Base-by-base conservation (phyloP, 2,797 vertebrate genomes). In the Arnoldichthys spilopterus region DNA sequence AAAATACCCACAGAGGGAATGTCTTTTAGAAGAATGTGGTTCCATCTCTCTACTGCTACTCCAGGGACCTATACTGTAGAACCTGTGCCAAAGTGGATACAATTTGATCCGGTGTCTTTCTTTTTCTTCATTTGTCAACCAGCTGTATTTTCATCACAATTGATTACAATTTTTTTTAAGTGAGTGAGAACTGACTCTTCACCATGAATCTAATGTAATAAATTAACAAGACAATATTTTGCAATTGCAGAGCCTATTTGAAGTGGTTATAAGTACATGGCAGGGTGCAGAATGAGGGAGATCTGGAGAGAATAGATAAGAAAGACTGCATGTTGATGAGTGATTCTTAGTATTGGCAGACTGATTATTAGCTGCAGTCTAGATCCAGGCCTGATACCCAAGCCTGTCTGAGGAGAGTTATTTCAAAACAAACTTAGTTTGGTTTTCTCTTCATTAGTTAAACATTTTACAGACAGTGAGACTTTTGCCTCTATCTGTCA, bases 301-400 rank as follows among this genome's bases (percentile, higher is more conserved):
- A 74, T 77, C 77, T 83, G 82, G 51, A 49, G 53, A 71, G 58
- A 20, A 26, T 4, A 67, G 77, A 77, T 83, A 63, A 58, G 22
- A 53, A 16, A 40, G 12, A 22, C 28, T 11, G 11, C 11, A 20
- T 76, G 69, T 70, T 68, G 34, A 20, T 72, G 49, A 79, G 47
- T 30, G 47, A 43, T 15, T 67, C 62, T 51, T 43, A 4, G 54
- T 47, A 45, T 63, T 69, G 69, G 47, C 37, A 49, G 63, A 15
- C 51, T 53, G 58, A 40, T 63, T 66, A 79, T 80, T 77, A 77
- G 63, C 43, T 59, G 68, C 18, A 69, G 22, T 58, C 71, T 34
- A 80, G 47, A 72, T 78, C 32, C 47, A 62, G 68, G 51, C 47
- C 45, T 67, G 68, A 79, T 53, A 79, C 49, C 16, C 12, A 34